Evolutionary conservation across 2,113 vertebrate genomes (phyloP).

Genomic region (Panthera tigris): DNA sequence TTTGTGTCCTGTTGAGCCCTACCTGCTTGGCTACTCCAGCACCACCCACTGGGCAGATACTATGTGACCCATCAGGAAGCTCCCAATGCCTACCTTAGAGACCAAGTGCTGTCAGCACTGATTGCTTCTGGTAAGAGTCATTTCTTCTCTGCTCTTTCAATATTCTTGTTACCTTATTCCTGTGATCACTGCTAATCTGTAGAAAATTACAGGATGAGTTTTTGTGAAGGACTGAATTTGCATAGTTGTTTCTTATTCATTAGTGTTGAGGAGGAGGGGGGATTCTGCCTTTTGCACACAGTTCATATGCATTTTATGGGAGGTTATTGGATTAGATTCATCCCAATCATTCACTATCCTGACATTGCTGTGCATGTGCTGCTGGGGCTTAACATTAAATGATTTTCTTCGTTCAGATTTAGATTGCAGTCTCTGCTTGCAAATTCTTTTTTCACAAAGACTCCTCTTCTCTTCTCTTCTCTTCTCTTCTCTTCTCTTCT

Average conservation of each 20-base stretch:
- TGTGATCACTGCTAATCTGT: slow-evolving; percentile 36
- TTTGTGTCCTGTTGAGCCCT: neutral
- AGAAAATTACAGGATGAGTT: slow-evolving; percentile 50
- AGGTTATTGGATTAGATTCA: slow-evolving; percentile 44
- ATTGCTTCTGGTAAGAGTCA: neutral
- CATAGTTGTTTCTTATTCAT: slow-evolving; percentile 43
- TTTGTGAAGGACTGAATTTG: slow-evolving; percentile 47
- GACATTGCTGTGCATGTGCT: slow-evolving; percentile 28
- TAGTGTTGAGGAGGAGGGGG: neutral
- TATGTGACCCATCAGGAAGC: neutral
- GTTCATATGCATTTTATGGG: slow-evolving; percentile 29
- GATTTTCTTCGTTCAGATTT: slow-evolving; percentile 61
- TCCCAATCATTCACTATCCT: neutral
- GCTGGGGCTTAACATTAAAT: slow-evolving; percentile 7
- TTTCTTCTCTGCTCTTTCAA: slow-evolving; percentile 18
- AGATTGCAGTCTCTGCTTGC: slow-evolving; percentile 40
- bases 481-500: neutral
- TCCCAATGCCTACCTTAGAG: neutral
- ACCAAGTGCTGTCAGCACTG: neutral
- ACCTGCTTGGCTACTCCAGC: neutral
- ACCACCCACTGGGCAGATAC: neutral
- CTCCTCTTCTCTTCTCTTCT: neutral
- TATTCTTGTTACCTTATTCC: neutral
- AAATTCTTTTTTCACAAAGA: slow-evolving; percentile 65
- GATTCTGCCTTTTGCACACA: slow-evolving; percentile 12